phyloP scores from a whole-genome alignment of 2,888 invertebrate species.

The Pteria penguin region DNA sequence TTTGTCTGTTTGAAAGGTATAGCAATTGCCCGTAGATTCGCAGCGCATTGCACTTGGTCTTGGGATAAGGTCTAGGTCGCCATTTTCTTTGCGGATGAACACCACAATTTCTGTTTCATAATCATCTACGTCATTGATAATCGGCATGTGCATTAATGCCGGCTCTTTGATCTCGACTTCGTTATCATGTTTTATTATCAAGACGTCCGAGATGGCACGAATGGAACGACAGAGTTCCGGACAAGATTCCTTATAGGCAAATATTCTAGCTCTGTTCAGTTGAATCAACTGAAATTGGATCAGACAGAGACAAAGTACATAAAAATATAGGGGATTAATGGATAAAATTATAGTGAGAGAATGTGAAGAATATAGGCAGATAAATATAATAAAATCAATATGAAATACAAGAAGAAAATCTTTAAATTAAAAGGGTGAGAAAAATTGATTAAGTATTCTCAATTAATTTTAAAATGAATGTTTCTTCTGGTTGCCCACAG shows the following conservation, averaged over 20 bases:
- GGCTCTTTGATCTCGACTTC: conserved; percentile 51
- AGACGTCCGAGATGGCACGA: conserved; percentile 52
- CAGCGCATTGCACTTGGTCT: conserved; percentile 54
- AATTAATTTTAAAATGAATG: too few species aligned
- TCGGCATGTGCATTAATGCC: conserved; percentile 53
- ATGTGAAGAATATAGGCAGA: too few species aligned
- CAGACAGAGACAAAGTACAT: too few species aligned
- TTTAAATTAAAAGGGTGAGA: too few species aligned
- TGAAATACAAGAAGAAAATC: too few species aligned
- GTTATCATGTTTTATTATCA: conserved; percentile 52
- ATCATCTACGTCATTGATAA: conserved; percentile 60
- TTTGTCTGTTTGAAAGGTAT: conserved; percentile 49
- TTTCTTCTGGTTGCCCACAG: too few species aligned
- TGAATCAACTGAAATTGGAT: conserved; percentile 57
- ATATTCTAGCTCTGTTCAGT: conserved; percentile 56
- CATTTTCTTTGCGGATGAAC: conserved; percentile 53
- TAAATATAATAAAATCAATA: too few species aligned
- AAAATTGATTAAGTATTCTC: too few species aligned
- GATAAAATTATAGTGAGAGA: too few species aligned
- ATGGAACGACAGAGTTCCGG: conserved; percentile 50
- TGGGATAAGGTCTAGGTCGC: conserved; percentile 50
- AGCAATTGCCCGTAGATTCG: conserved; percentile 58
- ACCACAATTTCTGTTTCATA: conserved; percentile 54
- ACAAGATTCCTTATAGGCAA: conserved; percentile 59
- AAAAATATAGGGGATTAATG: too few species aligned